phyloP scores from a whole-genome alignment of 2,113 vertebrate genomes.

The Hippolais icterina region DNA sequence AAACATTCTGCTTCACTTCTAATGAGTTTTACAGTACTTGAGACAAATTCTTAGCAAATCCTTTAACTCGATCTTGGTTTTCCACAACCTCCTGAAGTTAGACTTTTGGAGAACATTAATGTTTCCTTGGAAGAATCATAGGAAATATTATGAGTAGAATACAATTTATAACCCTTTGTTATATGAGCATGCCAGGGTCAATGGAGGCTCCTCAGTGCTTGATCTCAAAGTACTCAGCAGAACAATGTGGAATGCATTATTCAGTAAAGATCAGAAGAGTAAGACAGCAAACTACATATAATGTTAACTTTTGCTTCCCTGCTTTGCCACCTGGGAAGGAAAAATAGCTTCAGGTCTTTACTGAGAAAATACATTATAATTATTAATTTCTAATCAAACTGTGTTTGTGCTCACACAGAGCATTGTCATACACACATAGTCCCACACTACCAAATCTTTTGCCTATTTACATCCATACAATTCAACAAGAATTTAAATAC shows the following conservation, averaged over 20 bases:
- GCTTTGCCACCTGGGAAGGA: accelerated
- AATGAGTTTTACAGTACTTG: background rate
- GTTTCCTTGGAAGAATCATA: background rate
- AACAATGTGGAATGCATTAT: background rate
- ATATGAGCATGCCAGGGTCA: background rate
- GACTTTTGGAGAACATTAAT: background rate
- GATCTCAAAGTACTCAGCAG: background rate
- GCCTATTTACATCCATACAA: background rate
- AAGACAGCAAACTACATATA: accelerated
- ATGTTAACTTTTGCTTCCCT: background rate
- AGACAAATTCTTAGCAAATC: background rate
- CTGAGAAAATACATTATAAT: background rate
- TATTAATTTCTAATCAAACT: background rate
- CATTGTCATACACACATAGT: accelerated
- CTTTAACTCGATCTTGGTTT: background rate
- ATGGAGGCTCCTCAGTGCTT: background rate
- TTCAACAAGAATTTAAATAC: background rate
- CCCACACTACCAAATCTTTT: too few relatives aligned
- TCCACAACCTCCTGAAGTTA: background rate
- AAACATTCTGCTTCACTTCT: background rate
- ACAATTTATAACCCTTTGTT: background rate
- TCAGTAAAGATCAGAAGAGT: background rate
- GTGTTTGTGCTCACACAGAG: background rate
- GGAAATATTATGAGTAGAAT: background rate
- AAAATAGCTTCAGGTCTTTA: background rate